Base-by-base conservation (phyloP, 2,888 invertebrate genomes). In the Apodemia mormo region DNA sequence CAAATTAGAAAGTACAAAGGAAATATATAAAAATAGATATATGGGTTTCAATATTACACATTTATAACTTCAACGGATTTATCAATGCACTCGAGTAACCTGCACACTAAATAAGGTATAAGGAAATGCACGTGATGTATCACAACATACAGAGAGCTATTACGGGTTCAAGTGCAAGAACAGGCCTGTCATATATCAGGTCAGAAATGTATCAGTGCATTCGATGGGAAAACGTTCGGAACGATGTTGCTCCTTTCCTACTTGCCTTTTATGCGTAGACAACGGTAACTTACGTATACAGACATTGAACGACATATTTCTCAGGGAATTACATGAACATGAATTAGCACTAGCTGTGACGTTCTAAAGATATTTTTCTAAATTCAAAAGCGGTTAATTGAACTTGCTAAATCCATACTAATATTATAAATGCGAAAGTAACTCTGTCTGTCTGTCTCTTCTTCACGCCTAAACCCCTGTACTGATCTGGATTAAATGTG, bases 161-260 rank as follows among this genome's bases (percentile, higher is more conserved):
- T 78, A 80, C 81, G 85, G 87, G 87, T 89, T 89, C 85, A 87
- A 86, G 89, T 85, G 82, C 84, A 87, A 84, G 86, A 87, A 87
- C 86, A 82, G 78, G 83, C 81, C 76, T 75, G 72, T 76, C 79
- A 81, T 87, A 85, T 79, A 86, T 85, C 84, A 85, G 83, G 82
- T 81, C 83, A 85, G 84, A 84, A 83, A 89, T 86, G 85, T 85
- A 87, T 90, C 88, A 86, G 81, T 81, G 79, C 83, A 77, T 79
- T 81, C 83, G 86, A 89, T 92, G 92, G 90, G 92, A 93, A 90
- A 89, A 85, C 79, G 81, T 80, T 83, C 77, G 14, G 29, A 61
- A n/a, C 75, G 81, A 80, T 77, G 80, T 79, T 76, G 77, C 78
- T 78, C 77, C 82, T 83, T 90, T 89, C 90, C 88, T 86, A 82